Evolutionary conservation across 2,888 invertebrate genomes (phyloP), one percentile per base, ranked within the genome.

Genomic region (Acronicta leporina): DNA sequence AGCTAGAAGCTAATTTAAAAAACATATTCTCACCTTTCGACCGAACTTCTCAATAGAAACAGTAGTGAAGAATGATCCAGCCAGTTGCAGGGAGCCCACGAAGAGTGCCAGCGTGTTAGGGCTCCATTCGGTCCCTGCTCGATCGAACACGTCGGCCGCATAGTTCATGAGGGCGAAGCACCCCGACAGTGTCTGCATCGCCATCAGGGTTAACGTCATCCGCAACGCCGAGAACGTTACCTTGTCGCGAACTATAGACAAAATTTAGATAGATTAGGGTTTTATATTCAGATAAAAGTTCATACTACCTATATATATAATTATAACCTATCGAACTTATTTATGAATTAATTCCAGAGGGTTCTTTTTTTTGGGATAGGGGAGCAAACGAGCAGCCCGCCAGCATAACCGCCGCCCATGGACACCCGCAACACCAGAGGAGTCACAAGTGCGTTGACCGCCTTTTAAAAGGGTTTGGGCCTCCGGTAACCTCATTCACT

Each of bases 91-190:
- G 0, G 88, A 84, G 0, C 89, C 91, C 51, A 91, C 82, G 38
- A 89, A 78, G 13, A 91, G 78, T 0, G 91, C 87, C 33, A 91
- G 73, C 7, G 82, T 84, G 80, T 91, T 87, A 25, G 91, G 87
- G 68, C 94, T 95, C 95, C 95, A 95, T 83, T 90, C 85, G 72
- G 94, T 92, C 87, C 95, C 95, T 68, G 95, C 87, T 13, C 89
- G 78, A 5, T 67, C 40, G 84, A 95, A 94, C 70, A 92, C 88
- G 55, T 90, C 87, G 0, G 90, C 84, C 2, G 91, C 92, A 75
- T 90, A 92, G 82, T 90, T 89, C 87, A 91, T 90, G 50, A 92
- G 87, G 60, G 92, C 91, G 82, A 92, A 92, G 81, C 89, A 87
- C 63, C 92, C 92, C 0, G 90, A 89, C 8, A 92, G 81, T 0